Base-by-base conservation (phyloP, 2,888 invertebrate species). In the Oscheius sp. region DNA sequence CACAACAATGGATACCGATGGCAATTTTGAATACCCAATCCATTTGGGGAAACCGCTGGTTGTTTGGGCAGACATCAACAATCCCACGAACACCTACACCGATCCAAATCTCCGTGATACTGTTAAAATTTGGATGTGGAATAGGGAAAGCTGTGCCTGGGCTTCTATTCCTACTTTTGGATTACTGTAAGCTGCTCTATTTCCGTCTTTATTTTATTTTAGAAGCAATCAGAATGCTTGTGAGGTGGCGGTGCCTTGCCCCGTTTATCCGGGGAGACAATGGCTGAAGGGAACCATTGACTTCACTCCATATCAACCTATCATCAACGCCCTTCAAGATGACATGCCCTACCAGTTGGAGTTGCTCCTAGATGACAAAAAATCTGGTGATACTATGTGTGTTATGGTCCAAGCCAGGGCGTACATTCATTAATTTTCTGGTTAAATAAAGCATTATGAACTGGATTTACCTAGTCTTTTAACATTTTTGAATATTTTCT, bases 11-110 rank as follows among this genome's bases (percentile, higher is more conserved):
- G 53, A 68, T 21, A 46, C 68, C 7, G 29, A 29, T 12, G 49
- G 49, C 35, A 78, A 77, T 43, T 80, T 76, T 66, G 84, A 83
- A 69, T 85, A 85, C 53, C 85, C 85, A 35, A 79, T 85, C 52
- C 77, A 85, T 61, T 70, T 85, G 61, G 69, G 69, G 12, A 35
- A 75, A 21, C 82, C 84, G 21, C 72, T 85, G 23, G 72, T 78
- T 46, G 76, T 85, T 61, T 76, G 77, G 68, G 73, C 83, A 18
- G 69, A 76, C 23, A 70, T 84, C 59, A 73, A 56, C 66, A 82
- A 80, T 63, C 79, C 79, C 27, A 76, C 25, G 1, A 70, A 74
- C 49, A 78, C 75, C 41, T 78, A 80, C 71, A 74, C 64, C 12
- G 23, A 64, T n/a, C 78, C 84, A 52, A 69, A 72, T 29, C 63